Evolutionary conservation across 2,888 invertebrate species (phyloP).

Genomic region (Megalurothrips usitatus): DNA sequence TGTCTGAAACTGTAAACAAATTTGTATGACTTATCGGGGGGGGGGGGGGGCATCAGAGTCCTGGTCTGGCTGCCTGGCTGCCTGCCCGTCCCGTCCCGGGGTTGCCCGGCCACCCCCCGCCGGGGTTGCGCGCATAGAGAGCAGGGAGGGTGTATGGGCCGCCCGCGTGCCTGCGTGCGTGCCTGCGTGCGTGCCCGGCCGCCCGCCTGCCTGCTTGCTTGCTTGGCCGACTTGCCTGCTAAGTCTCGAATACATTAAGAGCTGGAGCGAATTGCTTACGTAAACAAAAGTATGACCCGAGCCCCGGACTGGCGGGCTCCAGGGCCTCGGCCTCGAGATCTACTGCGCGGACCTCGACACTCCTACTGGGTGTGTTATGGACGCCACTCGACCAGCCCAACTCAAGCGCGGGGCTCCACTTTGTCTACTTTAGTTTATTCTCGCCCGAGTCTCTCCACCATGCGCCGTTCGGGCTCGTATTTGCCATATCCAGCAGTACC

Average conservation of each 20-base stretch:
- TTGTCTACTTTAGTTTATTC: no score
- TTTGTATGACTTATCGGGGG: slow-evolving; percentile 18
- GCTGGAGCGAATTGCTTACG: slow-evolving; percentile 24
- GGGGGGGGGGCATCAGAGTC: not conserved
- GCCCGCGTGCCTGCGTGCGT: no score
- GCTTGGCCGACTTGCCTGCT: slow-evolving; percentile 4
- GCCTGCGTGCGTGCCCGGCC: not conserved
- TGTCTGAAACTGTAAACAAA: slow-evolving; percentile 4
- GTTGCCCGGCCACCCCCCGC: not conserved
- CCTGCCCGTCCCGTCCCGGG: not conserved
- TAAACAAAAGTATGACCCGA: slow-evolving; percentile 5
- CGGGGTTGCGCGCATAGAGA: not conserved
- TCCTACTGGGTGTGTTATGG: no score
- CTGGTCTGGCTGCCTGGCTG: no score
- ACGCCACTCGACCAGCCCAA: no score
- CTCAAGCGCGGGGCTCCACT: no score
- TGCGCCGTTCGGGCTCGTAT: no score
- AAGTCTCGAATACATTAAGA: slow-evolving; percentile 25
- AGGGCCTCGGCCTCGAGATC: not conserved
- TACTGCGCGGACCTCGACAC: no score
- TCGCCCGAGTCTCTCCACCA: no score
- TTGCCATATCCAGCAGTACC: no score
- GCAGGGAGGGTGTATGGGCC: not conserved
- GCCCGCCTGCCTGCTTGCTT: no score
- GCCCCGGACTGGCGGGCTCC: not conserved